Conservation (phyloP, 2,888 invertebrate species). For the Nomada ruficornis region DNA sequence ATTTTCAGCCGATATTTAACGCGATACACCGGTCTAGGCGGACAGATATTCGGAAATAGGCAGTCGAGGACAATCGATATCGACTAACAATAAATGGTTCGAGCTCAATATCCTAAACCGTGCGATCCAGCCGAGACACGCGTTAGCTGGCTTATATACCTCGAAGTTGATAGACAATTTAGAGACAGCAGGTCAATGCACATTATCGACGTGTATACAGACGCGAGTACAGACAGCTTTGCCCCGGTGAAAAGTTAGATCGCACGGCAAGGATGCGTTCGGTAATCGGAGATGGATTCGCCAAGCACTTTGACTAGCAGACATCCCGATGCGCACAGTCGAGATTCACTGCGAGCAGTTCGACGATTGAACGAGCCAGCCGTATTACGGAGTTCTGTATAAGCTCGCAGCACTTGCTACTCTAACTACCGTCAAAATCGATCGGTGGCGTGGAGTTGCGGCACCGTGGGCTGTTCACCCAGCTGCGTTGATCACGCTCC, state of each 20-base stretch:
- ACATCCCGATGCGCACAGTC: constrained; percentile 49
- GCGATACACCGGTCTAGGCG: not conserved
- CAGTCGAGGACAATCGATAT: constrained; percentile 14
- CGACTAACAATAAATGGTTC: too few species aligned
- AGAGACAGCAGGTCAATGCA: not conserved
- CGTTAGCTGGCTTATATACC: not conserved
- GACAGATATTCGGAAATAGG: not conserved
- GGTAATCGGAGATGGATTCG: constrained; percentile 71
- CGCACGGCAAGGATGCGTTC: constrained; percentile 46
- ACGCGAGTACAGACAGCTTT: constrained; percentile 28
- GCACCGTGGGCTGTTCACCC: constrained; percentile 63
- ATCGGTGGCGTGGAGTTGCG: constrained; percentile 42
- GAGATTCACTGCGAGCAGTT: constrained; percentile 66
- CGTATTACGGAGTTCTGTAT: constrained; percentile 66
- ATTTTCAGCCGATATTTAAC: not conserved
- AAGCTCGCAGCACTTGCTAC: constrained; percentile 32
- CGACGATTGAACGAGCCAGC: constrained; percentile 54
- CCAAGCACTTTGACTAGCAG: constrained; percentile 69
- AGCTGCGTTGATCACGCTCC: constrained; percentile 71
- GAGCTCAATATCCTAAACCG: too few species aligned
- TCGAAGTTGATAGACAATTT: constrained; percentile 5
- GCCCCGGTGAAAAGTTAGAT: constrained; percentile 59
- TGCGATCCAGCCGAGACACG: not conserved
- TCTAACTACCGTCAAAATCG: constrained; percentile 28
- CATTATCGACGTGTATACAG: not conserved